These are phyloP conservation scores for Drosophila nannoptera DNA, from an alignment of 1,140 invertebrate genomes.

Conservation along the genomic window DNA sequence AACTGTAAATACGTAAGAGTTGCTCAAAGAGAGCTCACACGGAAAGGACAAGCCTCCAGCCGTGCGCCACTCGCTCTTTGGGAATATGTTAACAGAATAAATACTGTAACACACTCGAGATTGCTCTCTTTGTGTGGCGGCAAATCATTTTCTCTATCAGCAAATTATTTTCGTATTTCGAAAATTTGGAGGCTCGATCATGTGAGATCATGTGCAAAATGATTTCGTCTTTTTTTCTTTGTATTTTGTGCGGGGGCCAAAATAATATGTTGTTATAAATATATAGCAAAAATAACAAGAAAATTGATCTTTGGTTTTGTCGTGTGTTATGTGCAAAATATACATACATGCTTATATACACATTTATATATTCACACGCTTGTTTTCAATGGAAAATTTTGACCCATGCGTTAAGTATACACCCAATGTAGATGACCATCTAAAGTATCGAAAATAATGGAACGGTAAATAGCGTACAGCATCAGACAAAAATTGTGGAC, in stretches of 20 bases:
- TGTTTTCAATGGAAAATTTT: slow-evolving; percentile 41
- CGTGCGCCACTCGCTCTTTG: no score
- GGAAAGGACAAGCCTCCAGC: no score
- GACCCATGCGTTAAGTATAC: slow-evolving; percentile 19
- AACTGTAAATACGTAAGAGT: no score
- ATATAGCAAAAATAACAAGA: slow-evolving; percentile 15
- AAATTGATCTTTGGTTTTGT: neutral
- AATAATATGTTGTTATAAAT: slow-evolving; percentile 26
- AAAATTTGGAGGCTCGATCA: slow-evolving; percentile 31
- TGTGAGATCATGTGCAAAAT: slow-evolving; percentile 60
- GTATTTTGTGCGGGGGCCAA: neutral
- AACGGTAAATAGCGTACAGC: slow-evolving; percentile 8
- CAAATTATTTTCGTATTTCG: slow-evolving; percentile 16
- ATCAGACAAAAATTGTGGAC: slow-evolving; percentile 24
- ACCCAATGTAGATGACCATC: slow-evolving; percentile 20
- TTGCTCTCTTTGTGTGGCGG: no score
- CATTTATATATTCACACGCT: slow-evolving; percentile 11
- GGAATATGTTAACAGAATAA: no score
- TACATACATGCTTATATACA: slow-evolving; percentile 7
- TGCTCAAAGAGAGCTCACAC: no score
- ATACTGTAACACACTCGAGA: no score
- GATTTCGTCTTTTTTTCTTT: slow-evolving; percentile 18
- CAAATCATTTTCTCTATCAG: slow-evolving; percentile 40
- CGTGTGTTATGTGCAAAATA: slow-evolving; percentile 6
- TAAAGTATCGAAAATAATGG: slow-evolving; percentile 16